Base-by-base conservation (phyloP, 2,888 invertebrate species). In the Anorthoa munda region DNA sequence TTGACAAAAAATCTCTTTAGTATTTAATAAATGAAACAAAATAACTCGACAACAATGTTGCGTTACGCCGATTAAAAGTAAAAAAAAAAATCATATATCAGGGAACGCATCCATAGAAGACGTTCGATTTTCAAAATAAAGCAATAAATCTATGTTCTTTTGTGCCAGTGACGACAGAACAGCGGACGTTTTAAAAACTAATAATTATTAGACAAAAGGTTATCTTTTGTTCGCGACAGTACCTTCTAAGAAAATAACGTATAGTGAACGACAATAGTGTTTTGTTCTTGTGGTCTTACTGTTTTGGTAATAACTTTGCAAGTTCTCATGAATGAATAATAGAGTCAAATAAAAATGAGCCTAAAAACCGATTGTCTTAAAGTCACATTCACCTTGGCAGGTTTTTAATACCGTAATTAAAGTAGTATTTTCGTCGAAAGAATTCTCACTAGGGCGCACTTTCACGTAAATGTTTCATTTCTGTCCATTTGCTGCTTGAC, bases 251-350 rank as follows among this genome's bases (percentile, higher is more conserved):
- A 93, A 93, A 86, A 82, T 79, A 77, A 81, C 85, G 87, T 80
- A 75, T 85, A 86, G 88, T 89, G 88, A 86, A 87, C 87, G 64
- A 86, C 87, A 86, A 87, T 75, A 86, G 86, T 83, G 79, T 86
- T 86, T 84, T 86, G 78, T 92, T 88, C 87, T 88, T 93, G 94
- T 86, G 94, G 94, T 94, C 87, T 88, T 88, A 88, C 90, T 94
- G 92, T 94, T 94, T 94, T 90, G 86, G 85, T 92, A 94, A 94
- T 91, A 93, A 91, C 90, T 87, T 79, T 69, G 81, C 59, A 72
- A 77, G 79, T 84, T 84, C 85, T 84, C 82, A 87, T 90, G 89
- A 91, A 92, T 89, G 86, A 86, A 72, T 59, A 7, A 5, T 5
- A 39, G 3, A n/a, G 4, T 66, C 67, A 46, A 51, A 72, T 50